Conservation (phyloP, 2,888 invertebrate genomes). For the Apodemia mormo region DNA sequence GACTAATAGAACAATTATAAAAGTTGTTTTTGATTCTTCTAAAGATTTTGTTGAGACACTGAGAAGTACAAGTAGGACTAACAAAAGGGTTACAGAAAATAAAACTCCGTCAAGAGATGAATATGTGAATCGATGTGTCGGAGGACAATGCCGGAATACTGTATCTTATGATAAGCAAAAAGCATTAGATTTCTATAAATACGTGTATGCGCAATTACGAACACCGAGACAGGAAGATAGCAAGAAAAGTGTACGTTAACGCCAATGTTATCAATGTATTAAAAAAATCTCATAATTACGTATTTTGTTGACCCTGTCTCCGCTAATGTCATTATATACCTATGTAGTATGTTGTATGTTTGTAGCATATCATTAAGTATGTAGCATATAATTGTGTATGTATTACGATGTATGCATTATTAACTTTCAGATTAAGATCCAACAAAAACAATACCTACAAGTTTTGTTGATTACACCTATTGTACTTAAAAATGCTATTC, state of each 20-base stretch:
- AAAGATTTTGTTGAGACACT: constrained; percentile 71
- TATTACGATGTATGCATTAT: not conserved
- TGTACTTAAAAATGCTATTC: too few relatives aligned
- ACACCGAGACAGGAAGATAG: constrained; percentile 55
- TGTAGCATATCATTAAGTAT: too few relatives aligned
- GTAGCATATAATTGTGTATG: too few relatives aligned
- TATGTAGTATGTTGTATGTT: not conserved
- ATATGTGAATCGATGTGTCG: constrained; percentile 59
- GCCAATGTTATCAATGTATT: constrained; percentile 29
- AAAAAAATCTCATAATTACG: constrained; percentile 34
- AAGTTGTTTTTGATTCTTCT: constrained; percentile 71
- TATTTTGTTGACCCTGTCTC: constrained; percentile 35
- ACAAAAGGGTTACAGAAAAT: constrained; percentile 47
- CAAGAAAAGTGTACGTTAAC: constrained; percentile 40
- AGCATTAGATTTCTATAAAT: constrained; percentile 76
- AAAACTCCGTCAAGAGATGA: constrained; percentile 52
- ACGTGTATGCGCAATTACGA: constrained; percentile 72
- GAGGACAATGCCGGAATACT: constrained; percentile 60
- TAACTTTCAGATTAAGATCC: not conserved
- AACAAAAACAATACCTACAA: not conserved
- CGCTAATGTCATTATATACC: constrained; percentile 19
- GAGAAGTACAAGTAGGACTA: constrained; percentile 57
- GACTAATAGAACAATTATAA: constrained; percentile 69
- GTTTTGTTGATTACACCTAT: not conserved
- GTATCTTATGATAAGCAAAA: constrained; percentile 67